Conservation (phyloP, 2,113 vertebrate species). For the Trichechus manatus region DNA sequence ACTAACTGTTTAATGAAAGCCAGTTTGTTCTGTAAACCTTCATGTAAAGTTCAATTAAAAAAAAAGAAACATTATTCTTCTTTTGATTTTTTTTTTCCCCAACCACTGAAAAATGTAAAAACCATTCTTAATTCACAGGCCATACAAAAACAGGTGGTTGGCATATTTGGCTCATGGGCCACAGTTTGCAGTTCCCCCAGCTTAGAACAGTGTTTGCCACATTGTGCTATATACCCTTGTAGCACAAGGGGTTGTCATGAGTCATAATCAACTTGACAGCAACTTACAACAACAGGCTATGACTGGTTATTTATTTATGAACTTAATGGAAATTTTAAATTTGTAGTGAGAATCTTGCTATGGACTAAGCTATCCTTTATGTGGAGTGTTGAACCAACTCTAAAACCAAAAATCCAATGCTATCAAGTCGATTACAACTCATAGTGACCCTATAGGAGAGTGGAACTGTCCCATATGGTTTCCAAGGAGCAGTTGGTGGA, state of each 20-base stretch:
- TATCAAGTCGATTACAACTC: too few species aligned
- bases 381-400: background rate
- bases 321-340: background rate
- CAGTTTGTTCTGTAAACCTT: too few species aligned
- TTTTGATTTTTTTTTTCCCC: background rate
- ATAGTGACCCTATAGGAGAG: too few species aligned
- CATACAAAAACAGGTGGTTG: background rate
- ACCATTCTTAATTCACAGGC: background rate
- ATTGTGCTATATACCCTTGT: background rate
- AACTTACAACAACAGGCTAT: background rate
- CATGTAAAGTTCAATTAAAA: too few species aligned
- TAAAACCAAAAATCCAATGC: too few species aligned
- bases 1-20: too few species aligned
- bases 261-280: too few species aligned
- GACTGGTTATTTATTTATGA: background rate
- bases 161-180: background rate
- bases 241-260: background rate
- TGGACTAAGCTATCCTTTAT: background rate
- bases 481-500: too few species aligned
- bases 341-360: background rate
- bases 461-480: too few species aligned
- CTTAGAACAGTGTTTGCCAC: background rate
- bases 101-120: background rate
- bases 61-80: background rate
- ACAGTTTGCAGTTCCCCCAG: background rate